Base-by-base conservation (phyloP, 2,888 invertebrate species). In the Homarus gammarus region DNA sequence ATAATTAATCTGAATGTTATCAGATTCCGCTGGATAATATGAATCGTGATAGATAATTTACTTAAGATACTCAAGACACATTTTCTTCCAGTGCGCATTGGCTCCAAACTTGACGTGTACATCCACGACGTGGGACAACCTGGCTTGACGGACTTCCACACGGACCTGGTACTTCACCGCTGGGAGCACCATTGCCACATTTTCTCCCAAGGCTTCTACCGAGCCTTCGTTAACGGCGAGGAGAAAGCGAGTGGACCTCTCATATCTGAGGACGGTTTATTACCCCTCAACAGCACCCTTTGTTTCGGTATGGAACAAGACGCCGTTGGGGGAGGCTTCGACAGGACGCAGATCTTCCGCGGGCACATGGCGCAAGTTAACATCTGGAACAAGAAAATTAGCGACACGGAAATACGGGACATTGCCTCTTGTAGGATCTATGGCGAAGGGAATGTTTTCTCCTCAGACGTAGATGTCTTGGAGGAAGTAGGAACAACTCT, bases 161-260 rank as follows among this genome's bases (percentile, higher is more conserved):
- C 70, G 0, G 84, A 83, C 56, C 27, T 84, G 33, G 40, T 36
- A 1, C 78, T 84, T 10, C 77, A 89, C 31, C 78, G 61, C 15
- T 89, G 88, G 88, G 73, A 72, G 51, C 88, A 89, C n/a, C 79
- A 84, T 27, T 89, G 88, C 49, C 84, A 89, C 70, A 70, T 84
- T 27, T 89, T 89, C 70, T 61, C 68, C 5, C 18, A 61, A 12
- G 88, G 88, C 10, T n/a, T 22, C 40, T 89, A 84, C 44, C 31
- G 40, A 1, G 78, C 72, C 22, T 84, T 72, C 40, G 36, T 89
- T 38, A 56, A 78, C 38, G 88, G 88, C 18, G 33, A 84, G 70
- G 72, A 64, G 40, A 31, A 56, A 6, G 78, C 78, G 31, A 18
- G 44, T 5, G 84, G 77, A 12, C 64, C 36, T 1, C 70, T 89